These are phyloP conservation scores for Protobothrops flavoviridis DNA, from an alignment of 2,113 vertebrate genomes.

Conservation along the genomic window DNA sequence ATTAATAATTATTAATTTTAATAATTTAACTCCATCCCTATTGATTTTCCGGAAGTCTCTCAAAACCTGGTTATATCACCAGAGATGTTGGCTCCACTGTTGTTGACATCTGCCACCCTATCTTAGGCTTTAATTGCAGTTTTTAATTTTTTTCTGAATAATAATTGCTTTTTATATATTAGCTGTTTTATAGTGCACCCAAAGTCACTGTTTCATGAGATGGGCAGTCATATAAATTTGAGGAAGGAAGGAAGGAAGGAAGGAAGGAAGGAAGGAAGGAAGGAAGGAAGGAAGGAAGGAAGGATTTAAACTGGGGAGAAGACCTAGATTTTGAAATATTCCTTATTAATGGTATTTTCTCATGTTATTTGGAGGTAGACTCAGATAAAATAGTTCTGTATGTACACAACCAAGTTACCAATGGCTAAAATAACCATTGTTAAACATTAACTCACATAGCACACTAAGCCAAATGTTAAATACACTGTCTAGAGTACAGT, in stretches of 20 bases:
- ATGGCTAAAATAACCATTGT: background rate
- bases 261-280: too few species aligned
- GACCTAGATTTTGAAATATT: background rate
- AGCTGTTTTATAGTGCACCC: background rate
- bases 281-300: background rate
- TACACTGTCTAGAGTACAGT: background rate
- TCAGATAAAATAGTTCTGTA: background rate
- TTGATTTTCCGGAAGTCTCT: background rate
- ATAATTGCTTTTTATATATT: background rate
- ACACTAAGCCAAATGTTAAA: background rate
- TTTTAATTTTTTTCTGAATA: background rate
- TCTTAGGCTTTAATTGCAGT: background rate
- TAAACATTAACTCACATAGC: background rate
- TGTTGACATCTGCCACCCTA: background rate
- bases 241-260: background rate
- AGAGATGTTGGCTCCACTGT: background rate
- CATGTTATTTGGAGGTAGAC: too few species aligned
- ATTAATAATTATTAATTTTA: background rate
- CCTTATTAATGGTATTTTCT: background rate
- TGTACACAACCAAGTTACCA: background rate
- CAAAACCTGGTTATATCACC: background rate
- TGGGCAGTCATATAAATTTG: background rate
- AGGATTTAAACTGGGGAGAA: background rate
- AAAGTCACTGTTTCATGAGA: background rate
- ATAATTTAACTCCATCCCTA: background rate